Evolutionary conservation across 1,140 invertebrate genomes (phyloP).

Genomic region (Melanaphis sacchari): DNA sequence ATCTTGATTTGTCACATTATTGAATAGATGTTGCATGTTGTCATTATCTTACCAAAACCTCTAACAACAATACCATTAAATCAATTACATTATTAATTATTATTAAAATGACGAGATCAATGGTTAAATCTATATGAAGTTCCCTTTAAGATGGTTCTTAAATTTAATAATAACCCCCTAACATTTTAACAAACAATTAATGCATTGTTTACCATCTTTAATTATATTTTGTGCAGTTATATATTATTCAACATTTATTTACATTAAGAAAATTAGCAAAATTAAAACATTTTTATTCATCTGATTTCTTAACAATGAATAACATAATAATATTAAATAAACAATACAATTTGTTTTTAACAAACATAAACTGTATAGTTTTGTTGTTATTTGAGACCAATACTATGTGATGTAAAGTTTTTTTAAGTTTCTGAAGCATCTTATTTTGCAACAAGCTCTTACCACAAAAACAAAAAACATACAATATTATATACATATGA

Average conservation of each 20-base stretch:
- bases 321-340: slow-evolving; percentile 14
- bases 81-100: no score
- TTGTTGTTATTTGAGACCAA: background rate
- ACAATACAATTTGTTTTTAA: background rate
- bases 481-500: background rate
- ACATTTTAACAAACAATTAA: background rate
- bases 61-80: no score
- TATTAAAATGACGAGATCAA: no score
- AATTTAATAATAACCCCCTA: background rate
- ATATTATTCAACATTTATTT: background rate
- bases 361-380: background rate
- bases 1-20: no score
- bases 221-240: background rate
- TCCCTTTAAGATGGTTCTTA: background rate
- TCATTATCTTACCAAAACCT: no score
- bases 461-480: background rate
- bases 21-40: no score
- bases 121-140: no score
- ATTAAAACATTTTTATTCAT: background rate
- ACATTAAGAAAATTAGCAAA: background rate
- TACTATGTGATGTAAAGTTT: background rate
- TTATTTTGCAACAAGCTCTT: background rate
- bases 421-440: background rate
- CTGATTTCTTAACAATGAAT: background rate
- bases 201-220: background rate